These are phyloP conservation scores for Carterocephalus palaemon DNA, from an alignment of 2,888 invertebrate genomes.

Conservation along the genomic window DNA sequence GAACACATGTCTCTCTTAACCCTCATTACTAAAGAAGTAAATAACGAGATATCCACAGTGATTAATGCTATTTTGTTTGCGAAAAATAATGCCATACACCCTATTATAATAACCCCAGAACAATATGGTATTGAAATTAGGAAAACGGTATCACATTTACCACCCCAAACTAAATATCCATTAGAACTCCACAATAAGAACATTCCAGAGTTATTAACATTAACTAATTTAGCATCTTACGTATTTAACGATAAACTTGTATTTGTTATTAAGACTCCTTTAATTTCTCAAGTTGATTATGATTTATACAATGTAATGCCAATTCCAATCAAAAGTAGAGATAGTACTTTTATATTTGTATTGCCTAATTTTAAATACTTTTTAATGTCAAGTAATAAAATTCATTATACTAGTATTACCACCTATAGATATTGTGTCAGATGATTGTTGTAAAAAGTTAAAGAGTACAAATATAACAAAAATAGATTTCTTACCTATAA, in stretches of 20 bases:
- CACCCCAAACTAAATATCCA: conserved; percentile 27
- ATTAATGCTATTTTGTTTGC: conserved; percentile 30
- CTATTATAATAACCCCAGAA: conserved; percentile 27
- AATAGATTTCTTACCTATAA: conserved; percentile 27
- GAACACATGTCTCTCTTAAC: conserved; percentile 30
- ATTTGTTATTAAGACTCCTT: no score
- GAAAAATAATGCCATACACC: conserved; percentile 30
- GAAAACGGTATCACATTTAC: conserved; percentile 28
- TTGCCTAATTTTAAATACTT: conserved; percentile 31
- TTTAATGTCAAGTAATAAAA: conserved; percentile 23
- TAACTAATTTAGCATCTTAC: no score
- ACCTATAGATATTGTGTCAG: no score
- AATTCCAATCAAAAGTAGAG: conserved; percentile 27
- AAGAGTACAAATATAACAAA: conserved; percentile 24
- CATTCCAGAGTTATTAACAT: conserved; percentile 23
- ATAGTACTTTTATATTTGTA: conserved; percentile 29
- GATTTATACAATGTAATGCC: conserved; percentile 29
- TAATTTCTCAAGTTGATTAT: no score
- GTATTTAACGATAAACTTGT: no score
- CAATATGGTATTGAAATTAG: conserved; percentile 25
- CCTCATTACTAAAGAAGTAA: conserved; percentile 28
- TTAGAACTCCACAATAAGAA: conserved; percentile 17
- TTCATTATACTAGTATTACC: conserved; percentile 26
- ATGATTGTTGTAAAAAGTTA: conserved; percentile 29
- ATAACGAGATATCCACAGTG: conserved; percentile 29